Conservation (phyloP, 2,888 invertebrate species). For the Byasa hedistus region DNA sequence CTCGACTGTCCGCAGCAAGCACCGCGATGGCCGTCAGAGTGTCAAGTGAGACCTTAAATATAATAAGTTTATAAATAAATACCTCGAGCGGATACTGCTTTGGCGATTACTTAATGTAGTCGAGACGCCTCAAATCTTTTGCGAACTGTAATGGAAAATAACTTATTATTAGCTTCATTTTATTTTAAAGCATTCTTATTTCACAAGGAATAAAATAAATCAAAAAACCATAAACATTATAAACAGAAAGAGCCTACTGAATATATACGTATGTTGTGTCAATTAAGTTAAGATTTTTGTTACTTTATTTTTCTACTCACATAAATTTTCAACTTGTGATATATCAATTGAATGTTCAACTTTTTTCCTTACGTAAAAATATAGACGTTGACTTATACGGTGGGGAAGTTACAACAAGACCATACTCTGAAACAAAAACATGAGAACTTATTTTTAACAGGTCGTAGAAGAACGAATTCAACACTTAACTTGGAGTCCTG, state of each 20-base stretch:
- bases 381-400: not conserved
- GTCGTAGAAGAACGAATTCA: constrained; percentile 90
- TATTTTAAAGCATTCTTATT: too few species aligned
- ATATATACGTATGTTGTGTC: not conserved
- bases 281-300: too few species aligned
- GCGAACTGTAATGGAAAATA: not conserved
- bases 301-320: too few species aligned
- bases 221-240: not conserved
- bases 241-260: not conserved
- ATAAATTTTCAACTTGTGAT: too few species aligned
- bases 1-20: constrained; percentile 87
- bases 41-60: constrained; percentile 82
- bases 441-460: constrained; percentile 63
- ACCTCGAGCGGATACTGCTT: not conserved
- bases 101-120: not conserved
- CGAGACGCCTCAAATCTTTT: not conserved
- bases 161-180: not conserved
- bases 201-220: too few species aligned
- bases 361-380: not conserved
- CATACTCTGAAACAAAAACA: not conserved
- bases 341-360: too few species aligned
- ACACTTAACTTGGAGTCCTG: constrained; percentile 87
- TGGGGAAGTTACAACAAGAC: not conserved
- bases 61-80: not conserved
- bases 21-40: constrained; percentile 93